phyloP scores from a whole-genome alignment of 1,140 invertebrate genomes.

The Drosophila ogumai region DNA sequence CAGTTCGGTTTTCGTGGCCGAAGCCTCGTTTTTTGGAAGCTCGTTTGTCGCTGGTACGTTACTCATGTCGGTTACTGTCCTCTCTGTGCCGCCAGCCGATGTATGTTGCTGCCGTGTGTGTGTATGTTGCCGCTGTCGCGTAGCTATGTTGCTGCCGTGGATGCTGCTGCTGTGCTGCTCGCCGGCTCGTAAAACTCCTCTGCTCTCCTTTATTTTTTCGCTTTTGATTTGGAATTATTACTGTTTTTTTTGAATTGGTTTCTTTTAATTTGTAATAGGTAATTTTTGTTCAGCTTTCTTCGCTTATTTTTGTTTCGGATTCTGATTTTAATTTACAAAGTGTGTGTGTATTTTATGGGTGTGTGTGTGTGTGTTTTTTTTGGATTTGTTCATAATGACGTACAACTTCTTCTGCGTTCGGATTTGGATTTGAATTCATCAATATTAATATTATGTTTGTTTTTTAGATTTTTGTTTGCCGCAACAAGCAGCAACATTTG shows the following conservation, averaged over 20 bases:
- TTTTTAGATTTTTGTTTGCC: slow-evolving; percentile 55
- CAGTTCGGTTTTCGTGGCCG: slow-evolving; percentile 41
- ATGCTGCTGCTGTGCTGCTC: slow-evolving; percentile 43
- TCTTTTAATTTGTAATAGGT: slow-evolving; percentile 26
- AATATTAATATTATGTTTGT: slow-evolving; percentile 67
- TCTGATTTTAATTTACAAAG: slow-evolving; percentile 80
- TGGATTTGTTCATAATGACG: slow-evolving; percentile 76
- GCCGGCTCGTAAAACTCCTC: slow-evolving; percentile 63
- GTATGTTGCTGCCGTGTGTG: slow-evolving; percentile 42
- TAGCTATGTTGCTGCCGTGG: slow-evolving; percentile 28
- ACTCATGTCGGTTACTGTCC: slow-evolving; percentile 38
- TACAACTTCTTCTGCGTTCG: slow-evolving; percentile 82
- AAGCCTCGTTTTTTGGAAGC: slow-evolving; percentile 70
- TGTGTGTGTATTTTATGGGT: slow-evolving; percentile 58
- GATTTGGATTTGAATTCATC: slow-evolving; percentile 77
- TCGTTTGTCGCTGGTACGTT: slow-evolving; percentile 66
- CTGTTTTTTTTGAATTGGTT: slow-evolving; percentile 31
- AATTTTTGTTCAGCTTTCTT: slow-evolving; percentile 20
- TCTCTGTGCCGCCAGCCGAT: slow-evolving; percentile 41
- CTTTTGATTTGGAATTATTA: slow-evolving; percentile 40
- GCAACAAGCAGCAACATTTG: slow-evolving; percentile 41
- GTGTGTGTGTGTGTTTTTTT: slow-evolving; percentile 60
- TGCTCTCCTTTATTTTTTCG: slow-evolving; percentile 46
- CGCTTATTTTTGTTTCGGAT: slow-evolving; percentile 20
- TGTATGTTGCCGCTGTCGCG: slow-evolving; percentile 19